Percentiles rank a stretch among this genome's conserved stretches.
Evolutionary conservation across 2,797 vertebrate species (phyloP).

Genomic region (Pseudocheirus occidentalis): DNA sequence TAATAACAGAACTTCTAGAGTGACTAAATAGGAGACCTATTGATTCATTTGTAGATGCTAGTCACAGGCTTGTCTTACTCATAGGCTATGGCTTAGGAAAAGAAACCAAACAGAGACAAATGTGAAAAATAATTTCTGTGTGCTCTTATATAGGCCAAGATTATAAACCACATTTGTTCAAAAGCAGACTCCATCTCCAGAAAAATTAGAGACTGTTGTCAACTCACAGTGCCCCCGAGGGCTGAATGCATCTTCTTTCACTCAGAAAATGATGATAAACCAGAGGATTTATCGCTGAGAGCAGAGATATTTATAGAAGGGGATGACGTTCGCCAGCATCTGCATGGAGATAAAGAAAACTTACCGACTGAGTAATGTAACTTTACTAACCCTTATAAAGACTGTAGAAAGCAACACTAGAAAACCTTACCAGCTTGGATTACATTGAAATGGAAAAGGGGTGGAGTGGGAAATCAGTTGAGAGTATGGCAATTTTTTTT

Average conservation of each 20-base stretch:
- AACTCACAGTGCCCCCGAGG: constrained; percentile 64
- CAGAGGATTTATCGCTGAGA: constrained; percentile 67
- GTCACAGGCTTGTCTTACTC: neutral
- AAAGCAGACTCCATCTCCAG: constrained; percentile 77
- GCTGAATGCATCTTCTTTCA: constrained; percentile 65
- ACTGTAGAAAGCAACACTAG: constrained; percentile 21
- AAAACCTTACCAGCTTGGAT: constrained; percentile 14
- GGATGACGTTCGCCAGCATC: constrained; percentile 73
- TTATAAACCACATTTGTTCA: constrained; percentile 73
- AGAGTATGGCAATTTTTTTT: neutral
- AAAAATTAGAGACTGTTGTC: constrained; percentile 80
- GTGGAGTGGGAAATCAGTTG: neutral
- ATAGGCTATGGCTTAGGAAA: neutral
- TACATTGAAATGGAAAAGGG: constrained; percentile 12
- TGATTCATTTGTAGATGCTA: neutral
- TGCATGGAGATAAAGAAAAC: constrained; percentile 67
- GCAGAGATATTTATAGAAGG: constrained; percentile 76
- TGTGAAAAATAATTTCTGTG: neutral
- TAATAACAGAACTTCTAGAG: constrained; percentile 40
- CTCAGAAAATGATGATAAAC: constrained; percentile 69
- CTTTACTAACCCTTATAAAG: constrained; percentile 53
- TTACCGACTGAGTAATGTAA: constrained; percentile 74
- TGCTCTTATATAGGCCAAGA: constrained; percentile 67
- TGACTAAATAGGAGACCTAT: neutral
- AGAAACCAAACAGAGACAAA: neutral